Base-by-base conservation (phyloP, 2,797 vertebrate species). In the Eulemur rubriventer region DNA sequence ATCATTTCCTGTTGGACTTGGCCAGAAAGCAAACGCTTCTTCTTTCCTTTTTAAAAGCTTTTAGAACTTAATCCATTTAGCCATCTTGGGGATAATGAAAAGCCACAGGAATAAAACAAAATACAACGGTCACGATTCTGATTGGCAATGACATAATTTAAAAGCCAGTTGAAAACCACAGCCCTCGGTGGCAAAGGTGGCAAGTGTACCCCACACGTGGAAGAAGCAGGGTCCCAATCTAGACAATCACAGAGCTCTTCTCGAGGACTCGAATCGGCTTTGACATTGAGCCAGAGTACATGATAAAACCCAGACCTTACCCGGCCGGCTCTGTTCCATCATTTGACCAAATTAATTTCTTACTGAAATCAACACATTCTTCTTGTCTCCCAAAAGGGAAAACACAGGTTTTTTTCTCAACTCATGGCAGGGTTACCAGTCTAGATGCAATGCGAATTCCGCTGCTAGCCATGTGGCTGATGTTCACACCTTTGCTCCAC, bases 61-160 rank as follows among this genome's bases (percentile, higher is more conserved):
- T 97, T 69, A 95, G 94, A 89, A 79, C 75, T 76, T 92, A 85
- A 96, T 97, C 89, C 70, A 59, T 52, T 91, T 52, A 85, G 59
- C 80, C 78, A 46, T 81, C 65, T 6, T 38, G 82, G 79, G 92
- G 55, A 80, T 69, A 83, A 89, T 72, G 93, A 89, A 79, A 86
- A 92, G 41, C 57, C 57, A 24, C 2, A 67, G 63, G 63, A n/a
- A 26, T 43, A 69, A 14, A 33, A 22, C 8, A 52, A 41, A 93
- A 43, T 48, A 33, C 67, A 35, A 4, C 3, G 30, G 78, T n/a
- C 18, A 0, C 41, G 35, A 61, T 43, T 92, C 79, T 48, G 6
- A 63, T 91, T 33, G 9, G 41, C 26, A 69, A 46, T 50, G 52
- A 46, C 28, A 6, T 41, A 30, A 67, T 69, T 80, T 50, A 70